phyloP scores from a whole-genome alignment of 2,888 invertebrate genomes.

The Eupithecia subumbrata region DNA sequence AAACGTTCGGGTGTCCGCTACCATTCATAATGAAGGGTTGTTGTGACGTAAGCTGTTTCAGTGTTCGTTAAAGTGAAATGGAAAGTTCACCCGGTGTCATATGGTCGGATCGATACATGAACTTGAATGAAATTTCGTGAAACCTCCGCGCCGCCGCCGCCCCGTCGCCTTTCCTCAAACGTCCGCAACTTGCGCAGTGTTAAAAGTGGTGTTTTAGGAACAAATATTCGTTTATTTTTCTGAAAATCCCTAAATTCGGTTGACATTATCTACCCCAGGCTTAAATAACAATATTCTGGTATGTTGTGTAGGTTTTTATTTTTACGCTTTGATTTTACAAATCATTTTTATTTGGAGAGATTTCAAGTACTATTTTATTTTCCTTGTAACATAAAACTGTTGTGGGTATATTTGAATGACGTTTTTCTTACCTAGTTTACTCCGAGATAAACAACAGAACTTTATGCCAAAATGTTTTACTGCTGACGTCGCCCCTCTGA shows the following conservation, averaged over 20 bases:
- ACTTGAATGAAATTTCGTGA: conserved; percentile 67
- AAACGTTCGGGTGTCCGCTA: conserved; percentile 35
- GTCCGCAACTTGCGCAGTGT: conserved; percentile 35
- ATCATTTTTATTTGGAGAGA: neutral
- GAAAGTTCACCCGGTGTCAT: conserved; percentile 72
- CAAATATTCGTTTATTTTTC: conserved; percentile 14
- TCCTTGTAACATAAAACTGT: neutral
- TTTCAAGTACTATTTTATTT: neutral
- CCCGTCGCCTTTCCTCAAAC: conserved; percentile 28
- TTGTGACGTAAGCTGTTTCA: conserved; percentile 53
- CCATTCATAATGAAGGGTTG: conserved; percentile 40
- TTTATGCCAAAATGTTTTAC: conserved; percentile 28
- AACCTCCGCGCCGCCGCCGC: conserved; percentile 12
- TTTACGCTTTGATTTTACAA: neutral
- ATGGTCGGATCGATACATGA: conserved; percentile 71
- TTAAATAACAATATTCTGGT: conserved; percentile 3
- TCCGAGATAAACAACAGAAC: conserved; percentile 27
- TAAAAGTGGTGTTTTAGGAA: conserved; percentile 29
- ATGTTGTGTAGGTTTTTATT: conserved; percentile 6
- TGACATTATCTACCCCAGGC: conserved; percentile 29
- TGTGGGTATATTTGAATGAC: neutral
- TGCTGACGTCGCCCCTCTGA: conserved; percentile 23
- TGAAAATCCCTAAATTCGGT: conserved; percentile 25
- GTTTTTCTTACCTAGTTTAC: conserved; percentile 21
- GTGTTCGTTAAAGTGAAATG: conserved; percentile 71